Conservation (phyloP, 2,888 invertebrate species). For the Eupithecia centaureata region DNA sequence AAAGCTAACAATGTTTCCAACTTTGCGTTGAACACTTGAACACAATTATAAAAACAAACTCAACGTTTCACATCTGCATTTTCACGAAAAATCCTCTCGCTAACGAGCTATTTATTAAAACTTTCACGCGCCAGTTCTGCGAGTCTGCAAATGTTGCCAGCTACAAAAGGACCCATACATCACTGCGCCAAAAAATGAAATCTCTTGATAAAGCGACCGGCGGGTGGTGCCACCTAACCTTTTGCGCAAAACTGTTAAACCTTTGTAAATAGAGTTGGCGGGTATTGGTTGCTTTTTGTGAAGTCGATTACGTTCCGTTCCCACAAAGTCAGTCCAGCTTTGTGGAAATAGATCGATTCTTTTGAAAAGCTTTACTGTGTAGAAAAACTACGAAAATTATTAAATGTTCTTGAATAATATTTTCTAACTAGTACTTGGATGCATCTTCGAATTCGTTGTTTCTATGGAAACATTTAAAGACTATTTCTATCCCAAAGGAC, state of each 20-base stretch:
- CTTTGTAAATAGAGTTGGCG: not conserved
- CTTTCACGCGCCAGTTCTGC: not conserved
- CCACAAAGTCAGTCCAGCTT: too few species aligned
- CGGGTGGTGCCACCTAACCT: not conserved
- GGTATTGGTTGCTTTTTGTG: not conserved
- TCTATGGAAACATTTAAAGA: too few species aligned
- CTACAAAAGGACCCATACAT: conserved; percentile 6
- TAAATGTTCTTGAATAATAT: too few species aligned
- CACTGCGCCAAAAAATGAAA: conserved; percentile 2
- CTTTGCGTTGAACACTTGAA: not conserved
- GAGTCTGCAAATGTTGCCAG: conserved; percentile 3
- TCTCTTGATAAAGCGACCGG: conserved; percentile 2
- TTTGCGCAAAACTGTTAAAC: not conserved
- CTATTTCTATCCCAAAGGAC: too few species aligned
- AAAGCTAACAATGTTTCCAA: not conserved
- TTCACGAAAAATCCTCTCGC: not conserved
- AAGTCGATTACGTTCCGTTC: not conserved
- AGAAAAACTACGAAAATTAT: too few species aligned
- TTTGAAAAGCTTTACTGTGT: not conserved
- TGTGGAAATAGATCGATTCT: not conserved
- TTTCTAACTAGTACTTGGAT: too few species aligned
- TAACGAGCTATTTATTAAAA: conserved; percentile 4
- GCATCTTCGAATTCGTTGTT: too few species aligned
- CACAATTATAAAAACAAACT: not conserved
- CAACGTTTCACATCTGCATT: not conserved